A percentile compares a stretch with the other conserved stretches of the same genome.
These are phyloP conservation scores for Phallusia fumigata DNA, from an alignment of 23 tunicate genomes.

Conservation along the genomic window DNA sequence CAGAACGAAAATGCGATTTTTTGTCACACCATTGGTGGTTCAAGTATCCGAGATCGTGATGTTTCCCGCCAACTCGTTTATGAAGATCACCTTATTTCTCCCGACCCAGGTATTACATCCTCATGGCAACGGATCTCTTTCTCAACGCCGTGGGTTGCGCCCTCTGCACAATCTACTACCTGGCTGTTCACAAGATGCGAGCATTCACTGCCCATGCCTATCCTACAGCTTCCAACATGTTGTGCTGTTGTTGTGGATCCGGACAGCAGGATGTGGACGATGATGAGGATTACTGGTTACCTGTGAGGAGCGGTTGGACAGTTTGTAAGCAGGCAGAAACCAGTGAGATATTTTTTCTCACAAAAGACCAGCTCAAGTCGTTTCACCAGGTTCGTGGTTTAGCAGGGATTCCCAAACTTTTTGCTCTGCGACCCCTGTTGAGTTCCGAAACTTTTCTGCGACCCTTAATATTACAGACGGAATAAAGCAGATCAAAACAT, in stretches of 20 bases:
- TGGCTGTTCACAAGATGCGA: constrained; percentile 73
- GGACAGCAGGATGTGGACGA: constrained; percentile 21
- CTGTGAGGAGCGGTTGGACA: constrained; percentile 59
- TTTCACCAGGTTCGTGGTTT: constrained; percentile 30
- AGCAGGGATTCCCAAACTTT: too few relatives aligned
- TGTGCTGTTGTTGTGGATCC: constrained; percentile 50
- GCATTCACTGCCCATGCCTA: constrained; percentile 75
- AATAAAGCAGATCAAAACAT: too few relatives aligned
- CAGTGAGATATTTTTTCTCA: constrained; percentile 80
- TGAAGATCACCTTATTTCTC: too few relatives aligned
- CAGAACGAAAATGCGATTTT: too few relatives aligned
- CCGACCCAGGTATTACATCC: constrained; percentile 51
- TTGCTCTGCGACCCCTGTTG: too few relatives aligned
- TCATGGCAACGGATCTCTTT: constrained; percentile 43
- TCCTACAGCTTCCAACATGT: constrained; percentile 38
- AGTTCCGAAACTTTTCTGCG: too few relatives aligned
- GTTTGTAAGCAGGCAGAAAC: constrained; percentile 94
- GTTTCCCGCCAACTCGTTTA: too few relatives aligned
- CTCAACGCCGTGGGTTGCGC: constrained; percentile 49
- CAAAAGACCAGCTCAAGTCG: constrained; percentile 40
- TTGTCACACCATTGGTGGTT: too few relatives aligned
- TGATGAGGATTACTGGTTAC: constrained; percentile 18
- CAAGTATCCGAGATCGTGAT: too few relatives aligned
- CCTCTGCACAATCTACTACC: constrained; percentile 61
- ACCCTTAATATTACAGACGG: too few relatives aligned